Evolutionary conservation across 2,797 vertebrate genomes (phyloP), one percentile per base, ranked within the genome.

Genomic region (Meda fulgida): DNA sequence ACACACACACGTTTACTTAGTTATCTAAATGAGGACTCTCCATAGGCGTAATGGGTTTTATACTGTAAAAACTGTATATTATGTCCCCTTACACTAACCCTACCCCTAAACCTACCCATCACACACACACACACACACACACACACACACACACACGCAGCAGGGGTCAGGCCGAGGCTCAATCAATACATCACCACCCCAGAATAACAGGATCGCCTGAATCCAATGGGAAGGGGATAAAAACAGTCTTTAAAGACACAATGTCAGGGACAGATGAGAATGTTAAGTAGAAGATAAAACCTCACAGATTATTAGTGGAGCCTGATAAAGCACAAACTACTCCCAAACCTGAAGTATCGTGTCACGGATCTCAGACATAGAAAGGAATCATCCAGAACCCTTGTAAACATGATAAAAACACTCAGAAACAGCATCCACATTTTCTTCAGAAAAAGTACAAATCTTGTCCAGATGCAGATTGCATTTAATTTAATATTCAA

Each of bases 141-240:
- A 43, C 40, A 43, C 40, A 43, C 40, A 43, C 40, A 43, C 40
- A 43, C 43, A 46, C 43, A 46, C 43, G 9, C 38, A 43, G 10
- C 10, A 43, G 40, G 40, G 40, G 46, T 48, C 48, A 51, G 5
- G 7, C 48, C 1, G 0, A 19, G 48, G 48, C 48, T 66, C 53
- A 43, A 53, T 83, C 80, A 48, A 81, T 86, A 71, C 31, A 82
- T 66, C 80, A 55, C 73, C 70, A 78, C 46, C 34, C 55, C 8
- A 11, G 75, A 46, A 79, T 67, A 70, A 66, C 76, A 36, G 2
- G 55, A 80, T 53, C 23, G 3, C 21, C 23, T 11, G 19, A 51
- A 29, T 73, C 38, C 55, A 31, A 16, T 5, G 1, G 43, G 40
- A 46, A n/a, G 40, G 38, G 16, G 43, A 66, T 26, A 34, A 83